Evolutionary conservation across 2,888 invertebrate species (phyloP).

Genomic region (Hirtodrosophila duncani): DNA sequence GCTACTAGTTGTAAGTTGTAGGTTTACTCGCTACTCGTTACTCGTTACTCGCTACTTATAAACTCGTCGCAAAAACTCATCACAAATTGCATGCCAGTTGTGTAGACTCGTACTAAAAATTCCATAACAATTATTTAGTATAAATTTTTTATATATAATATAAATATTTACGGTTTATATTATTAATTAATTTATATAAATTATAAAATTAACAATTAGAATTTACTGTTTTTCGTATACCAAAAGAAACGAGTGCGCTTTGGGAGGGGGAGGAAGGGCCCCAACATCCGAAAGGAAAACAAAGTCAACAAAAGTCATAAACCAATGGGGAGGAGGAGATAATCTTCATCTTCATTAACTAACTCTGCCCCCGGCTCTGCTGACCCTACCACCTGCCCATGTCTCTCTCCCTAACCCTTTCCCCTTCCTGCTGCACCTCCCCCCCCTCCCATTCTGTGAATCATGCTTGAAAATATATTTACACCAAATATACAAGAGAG

Average conservation of each 20-base stretch:
- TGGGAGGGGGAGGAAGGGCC: too few species aligned
- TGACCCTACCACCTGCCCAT: too few species aligned
- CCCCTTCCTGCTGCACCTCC: background rate
- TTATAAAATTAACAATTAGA: slow-evolving; percentile 14
- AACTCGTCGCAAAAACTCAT: slow-evolving; percentile 49
- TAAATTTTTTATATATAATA: slow-evolving; percentile 22
- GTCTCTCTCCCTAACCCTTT: background rate
- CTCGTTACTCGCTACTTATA: slow-evolving; percentile 1
- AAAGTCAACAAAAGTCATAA: slow-evolving; percentile 8
- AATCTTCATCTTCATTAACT: too few species aligned
- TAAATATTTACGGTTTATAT: slow-evolving; percentile 1
- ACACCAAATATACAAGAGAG: slow-evolving; percentile 66
- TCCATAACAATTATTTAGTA: slow-evolving; percentile 59
- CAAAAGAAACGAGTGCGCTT: too few species aligned
- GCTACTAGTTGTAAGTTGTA: slow-evolving; percentile 24
- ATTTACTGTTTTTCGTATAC: too few species aligned
- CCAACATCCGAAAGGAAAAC: slow-evolving; percentile 5
- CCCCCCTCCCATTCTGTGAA: slow-evolving; percentile 41
- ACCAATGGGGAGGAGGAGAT: slow-evolving; percentile 9
- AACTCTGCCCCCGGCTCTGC: too few species aligned
- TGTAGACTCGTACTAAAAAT: slow-evolving; percentile 48
- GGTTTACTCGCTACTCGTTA: slow-evolving; percentile 10
- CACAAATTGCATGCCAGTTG: slow-evolving; percentile 61
- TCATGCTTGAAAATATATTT: slow-evolving; percentile 61
- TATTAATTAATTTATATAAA: slow-evolving; percentile 11